A percentile compares a stretch with the other conserved stretches of the same genome.
These are phyloP conservation scores for Cephalopholis sonnerati DNA, from an alignment of 2,113 vertebrate species.

Conservation along the genomic window DNA sequence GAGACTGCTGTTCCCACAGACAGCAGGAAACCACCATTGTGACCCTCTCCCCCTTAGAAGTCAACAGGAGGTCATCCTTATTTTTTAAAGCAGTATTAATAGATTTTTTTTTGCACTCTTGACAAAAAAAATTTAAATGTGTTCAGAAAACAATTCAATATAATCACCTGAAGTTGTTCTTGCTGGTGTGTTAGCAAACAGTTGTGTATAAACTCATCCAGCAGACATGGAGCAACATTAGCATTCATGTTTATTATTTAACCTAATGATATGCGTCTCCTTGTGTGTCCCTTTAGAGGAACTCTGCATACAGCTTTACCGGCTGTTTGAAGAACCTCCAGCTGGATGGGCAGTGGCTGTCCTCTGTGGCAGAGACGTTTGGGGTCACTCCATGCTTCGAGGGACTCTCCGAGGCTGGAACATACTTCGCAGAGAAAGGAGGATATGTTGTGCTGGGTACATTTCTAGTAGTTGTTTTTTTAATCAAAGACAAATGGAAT, in stretches of 20 bases:
- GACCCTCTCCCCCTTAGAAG: neutral
- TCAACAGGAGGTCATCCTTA: neutral
- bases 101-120: no score
- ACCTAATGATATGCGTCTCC: neutral
- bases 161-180: no score
- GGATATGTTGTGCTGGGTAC: conserved; percentile 94
- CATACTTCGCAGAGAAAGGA: conserved; percentile 94
- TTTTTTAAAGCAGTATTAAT: neutral
- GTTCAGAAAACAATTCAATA: no score
- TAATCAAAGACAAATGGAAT: neutral
- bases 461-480: neutral
- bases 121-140: no score
- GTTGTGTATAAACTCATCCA: no score
- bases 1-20: conserved; percentile 21
- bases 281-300: conserved; percentile 82
- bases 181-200: no score
- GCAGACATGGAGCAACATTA: no score
- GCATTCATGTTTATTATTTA: neutral
- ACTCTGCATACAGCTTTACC: conserved; percentile 90
- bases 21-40: conserved; percentile 15
- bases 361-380: conserved; percentile 87
- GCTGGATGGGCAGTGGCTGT: conserved; percentile 87
- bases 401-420: conserved; percentile 90
- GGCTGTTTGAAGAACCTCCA: conserved; percentile 93
- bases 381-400: conserved; percentile 96